Evolutionary conservation across 1,140 invertebrate species (phyloP).

Genomic region (Babylonia areolata): DNA sequence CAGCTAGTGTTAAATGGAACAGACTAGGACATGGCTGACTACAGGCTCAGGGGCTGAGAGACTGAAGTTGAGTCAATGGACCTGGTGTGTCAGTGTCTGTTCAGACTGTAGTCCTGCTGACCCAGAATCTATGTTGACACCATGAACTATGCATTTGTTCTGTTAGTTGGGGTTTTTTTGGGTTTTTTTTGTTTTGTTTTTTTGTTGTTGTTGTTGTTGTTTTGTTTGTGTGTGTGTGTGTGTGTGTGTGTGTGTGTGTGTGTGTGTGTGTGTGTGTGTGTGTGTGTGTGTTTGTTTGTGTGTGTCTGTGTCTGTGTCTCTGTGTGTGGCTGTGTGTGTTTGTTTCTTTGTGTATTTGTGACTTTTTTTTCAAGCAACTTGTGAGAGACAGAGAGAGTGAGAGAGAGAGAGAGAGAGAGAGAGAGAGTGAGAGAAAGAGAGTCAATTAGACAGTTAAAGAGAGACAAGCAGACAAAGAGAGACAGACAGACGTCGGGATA

Average conservation of each 20-base stretch:
- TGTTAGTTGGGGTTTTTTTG: too few species aligned
- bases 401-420: slow-evolving; percentile 9
- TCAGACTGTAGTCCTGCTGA: neutral
- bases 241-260: too few species aligned
- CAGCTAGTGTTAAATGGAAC: neutral
- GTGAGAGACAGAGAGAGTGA: neutral
- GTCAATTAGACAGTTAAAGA: neutral
- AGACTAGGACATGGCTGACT: neutral
- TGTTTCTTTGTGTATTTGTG: too few species aligned
- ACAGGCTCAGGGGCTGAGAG: neutral
- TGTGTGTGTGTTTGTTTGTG: too few species aligned
- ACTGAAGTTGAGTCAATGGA: neutral
- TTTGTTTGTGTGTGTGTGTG: too few species aligned
- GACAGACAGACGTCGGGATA: neutral
- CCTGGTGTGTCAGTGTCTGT: neutral
- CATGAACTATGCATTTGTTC: too few species aligned
- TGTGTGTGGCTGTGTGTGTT: too few species aligned
- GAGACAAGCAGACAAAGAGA: neutral
- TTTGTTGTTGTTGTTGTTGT: too few species aligned
- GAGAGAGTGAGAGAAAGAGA: neutral
- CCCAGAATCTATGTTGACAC: neutral
- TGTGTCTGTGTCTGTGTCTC: too few species aligned
- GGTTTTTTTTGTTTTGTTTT: too few species aligned
- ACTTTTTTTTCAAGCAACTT: too few species aligned
- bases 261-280: too few species aligned